These are phyloP conservation scores for Myripristis jacobus DNA, from an alignment of 2,797 vertebrate species.

Conservation along the genomic window DNA sequence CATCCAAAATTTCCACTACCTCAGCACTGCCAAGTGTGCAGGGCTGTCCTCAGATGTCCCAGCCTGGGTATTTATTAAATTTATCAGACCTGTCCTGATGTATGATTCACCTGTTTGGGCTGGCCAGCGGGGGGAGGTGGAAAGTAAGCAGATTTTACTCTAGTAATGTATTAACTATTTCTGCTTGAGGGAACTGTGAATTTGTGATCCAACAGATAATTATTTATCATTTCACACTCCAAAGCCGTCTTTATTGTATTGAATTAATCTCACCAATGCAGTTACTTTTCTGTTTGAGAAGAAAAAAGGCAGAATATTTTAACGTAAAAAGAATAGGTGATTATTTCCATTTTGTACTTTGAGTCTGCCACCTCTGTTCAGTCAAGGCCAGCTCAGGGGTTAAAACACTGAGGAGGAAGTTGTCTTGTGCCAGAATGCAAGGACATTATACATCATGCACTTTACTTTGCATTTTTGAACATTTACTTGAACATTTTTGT, in stretches of 20 bases:
- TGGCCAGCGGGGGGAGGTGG: slow-evolving; percentile 26
- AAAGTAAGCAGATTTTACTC: slow-evolving; percentile 41
- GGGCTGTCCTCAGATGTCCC: slow-evolving; percentile 33
- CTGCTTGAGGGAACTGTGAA: slow-evolving; percentile 24
- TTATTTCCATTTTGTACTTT: slow-evolving; percentile 8
- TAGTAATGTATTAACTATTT: slow-evolving; percentile 54
- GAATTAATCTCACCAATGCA: background rate
- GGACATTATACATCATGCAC: background rate
- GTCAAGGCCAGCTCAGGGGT: background rate
- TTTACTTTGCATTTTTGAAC: too few relatives aligned
- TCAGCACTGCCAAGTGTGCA: slow-evolving; percentile 53
- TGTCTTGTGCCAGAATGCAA: slow-evolving; percentile 22
- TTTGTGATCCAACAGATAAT: slow-evolving; percentile 22
- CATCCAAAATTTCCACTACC: slow-evolving; percentile 55
- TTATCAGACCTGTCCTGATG: slow-evolving; percentile 36
- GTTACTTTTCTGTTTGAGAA: slow-evolving; percentile 16
- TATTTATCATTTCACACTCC: slow-evolving; percentile 34
- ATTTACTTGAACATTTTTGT: slow-evolving; percentile 12
- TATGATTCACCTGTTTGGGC: slow-evolving; percentile 38
- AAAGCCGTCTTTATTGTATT: slow-evolving; percentile 21
- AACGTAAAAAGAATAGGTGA: background rate
- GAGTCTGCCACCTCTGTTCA: background rate
- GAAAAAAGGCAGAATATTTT: background rate
- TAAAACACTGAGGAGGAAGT: slow-evolving; percentile 27
- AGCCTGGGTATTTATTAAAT: slow-evolving; percentile 45